These are phyloP conservation scores for Drosophila affinis DNA, from an alignment of 2,888 invertebrate species.

Conservation along the genomic window DNA sequence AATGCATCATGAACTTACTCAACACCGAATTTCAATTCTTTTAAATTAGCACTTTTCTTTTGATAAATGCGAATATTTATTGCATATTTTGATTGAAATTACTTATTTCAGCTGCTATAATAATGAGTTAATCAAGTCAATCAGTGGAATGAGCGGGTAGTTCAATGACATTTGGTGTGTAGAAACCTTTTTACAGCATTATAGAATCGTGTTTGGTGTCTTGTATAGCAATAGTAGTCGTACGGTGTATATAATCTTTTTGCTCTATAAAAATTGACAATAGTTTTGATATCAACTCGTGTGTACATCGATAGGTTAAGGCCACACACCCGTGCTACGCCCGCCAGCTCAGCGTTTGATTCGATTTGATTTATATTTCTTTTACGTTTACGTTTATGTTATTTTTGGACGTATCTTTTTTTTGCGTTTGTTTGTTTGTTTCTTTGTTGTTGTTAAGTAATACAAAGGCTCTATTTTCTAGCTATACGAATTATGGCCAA, in stretches of 20 bases:
- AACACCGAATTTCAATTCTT: neutral
- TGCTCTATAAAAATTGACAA: slow-evolving; percentile 58
- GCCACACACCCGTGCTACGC: slow-evolving; percentile 38
- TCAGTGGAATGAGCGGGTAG: neutral
- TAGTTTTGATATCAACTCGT: slow-evolving; percentile 73
- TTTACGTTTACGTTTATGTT: slow-evolving; percentile 15
- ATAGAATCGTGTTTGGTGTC: slow-evolving; percentile 16
- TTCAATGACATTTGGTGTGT: neutral
- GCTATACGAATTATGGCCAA: slow-evolving; percentile 34
- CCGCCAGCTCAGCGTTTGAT: slow-evolving; percentile 46
- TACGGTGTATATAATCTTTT: slow-evolving; percentile 13
- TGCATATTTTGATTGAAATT: too few relatives aligned
- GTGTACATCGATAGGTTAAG: slow-evolving; percentile 38
- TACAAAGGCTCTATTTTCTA: slow-evolving; percentile 49
- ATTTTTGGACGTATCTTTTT: slow-evolving; percentile 58
- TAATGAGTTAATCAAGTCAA: neutral
- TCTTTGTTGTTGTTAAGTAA: slow-evolving; percentile 14
- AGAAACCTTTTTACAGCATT: slow-evolving; percentile 27
- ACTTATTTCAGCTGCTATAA: neutral
- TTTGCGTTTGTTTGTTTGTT: slow-evolving; percentile 24
- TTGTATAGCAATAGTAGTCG: slow-evolving; percentile 1
- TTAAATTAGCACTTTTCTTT: neutral
- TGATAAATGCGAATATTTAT: neutral
- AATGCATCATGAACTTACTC: neutral
- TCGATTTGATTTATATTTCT: slow-evolving; percentile 18